A percentile compares a stretch with the other conserved stretches of the same genome.
phyloP scores from a whole-genome alignment of 2,888 invertebrate genomes.

The Amphipyra berbera region DNA sequence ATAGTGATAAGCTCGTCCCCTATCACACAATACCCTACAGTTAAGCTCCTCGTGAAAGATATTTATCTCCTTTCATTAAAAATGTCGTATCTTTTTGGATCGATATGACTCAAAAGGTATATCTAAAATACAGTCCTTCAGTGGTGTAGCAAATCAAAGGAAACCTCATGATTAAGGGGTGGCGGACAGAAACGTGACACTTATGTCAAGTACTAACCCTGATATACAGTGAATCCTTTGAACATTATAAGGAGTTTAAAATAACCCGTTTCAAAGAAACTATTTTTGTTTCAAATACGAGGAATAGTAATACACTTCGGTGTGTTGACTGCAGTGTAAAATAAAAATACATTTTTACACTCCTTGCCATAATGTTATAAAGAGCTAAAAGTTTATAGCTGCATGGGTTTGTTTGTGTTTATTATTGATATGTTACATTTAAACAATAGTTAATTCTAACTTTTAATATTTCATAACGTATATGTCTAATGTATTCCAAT shows the following conservation, averaged over 20 bases:
- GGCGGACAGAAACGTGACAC: constrained; percentile 37
- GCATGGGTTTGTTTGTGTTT: too few relatives aligned
- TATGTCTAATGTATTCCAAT: too few relatives aligned
- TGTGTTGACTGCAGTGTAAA: constrained; percentile 21
- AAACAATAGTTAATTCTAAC: too few relatives aligned
- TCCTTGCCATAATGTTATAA: too few relatives aligned
- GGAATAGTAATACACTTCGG: constrained; percentile 22
- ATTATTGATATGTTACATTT: too few relatives aligned
- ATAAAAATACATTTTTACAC: constrained; percentile 8
- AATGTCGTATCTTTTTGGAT: constrained; percentile 5
- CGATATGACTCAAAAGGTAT: constrained; percentile 9
- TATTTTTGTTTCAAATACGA: constrained; percentile 19
- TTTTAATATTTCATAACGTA: too few relatives aligned
- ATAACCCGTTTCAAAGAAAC: constrained; percentile 18
- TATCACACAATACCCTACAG: constrained; percentile 14
- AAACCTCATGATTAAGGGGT: constrained; percentile 32
- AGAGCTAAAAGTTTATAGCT: too few relatives aligned
- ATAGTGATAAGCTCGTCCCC: constrained; percentile 14
- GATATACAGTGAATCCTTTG: constrained; percentile 25
- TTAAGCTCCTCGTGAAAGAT: constrained; percentile 10
- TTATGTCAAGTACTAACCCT: constrained; percentile 38
- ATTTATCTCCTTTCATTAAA: constrained; percentile 8
- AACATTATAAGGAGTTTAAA: constrained; percentile 30
- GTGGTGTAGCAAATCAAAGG: constrained; percentile 44
- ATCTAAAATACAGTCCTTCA: constrained; percentile 18